phyloP scores from a whole-genome alignment of 2,888 invertebrate genomes.

The Hirudinaria manillensis region DNA sequence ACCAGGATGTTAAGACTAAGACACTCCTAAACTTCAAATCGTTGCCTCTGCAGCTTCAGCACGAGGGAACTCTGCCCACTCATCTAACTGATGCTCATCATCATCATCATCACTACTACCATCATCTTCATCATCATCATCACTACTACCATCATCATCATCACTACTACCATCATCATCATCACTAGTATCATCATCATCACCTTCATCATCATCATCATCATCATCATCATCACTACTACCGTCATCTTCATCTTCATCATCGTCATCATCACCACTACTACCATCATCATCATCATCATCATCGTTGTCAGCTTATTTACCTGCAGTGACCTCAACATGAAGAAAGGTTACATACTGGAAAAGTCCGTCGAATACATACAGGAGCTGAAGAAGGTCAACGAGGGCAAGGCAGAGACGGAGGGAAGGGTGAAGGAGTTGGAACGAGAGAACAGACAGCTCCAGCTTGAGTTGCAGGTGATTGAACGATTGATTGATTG shows the following conservation, averaged over 20 bases:
- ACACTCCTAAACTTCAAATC: too few relatives aligned
- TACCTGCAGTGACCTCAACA: conserved; percentile 21
- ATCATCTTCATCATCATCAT: conserved; percentile 2
- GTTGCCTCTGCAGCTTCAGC: too few relatives aligned
- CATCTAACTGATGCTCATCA: background rate
- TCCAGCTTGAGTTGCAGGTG: conserved; percentile 22
- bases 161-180: background rate
- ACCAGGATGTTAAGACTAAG: too few relatives aligned
- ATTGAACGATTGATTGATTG: background rate
- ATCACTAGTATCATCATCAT: too few relatives aligned
- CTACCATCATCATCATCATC: too few relatives aligned
- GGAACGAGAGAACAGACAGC: conserved; percentile 20
- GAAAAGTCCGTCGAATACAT: conserved; percentile 30
- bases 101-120: background rate
- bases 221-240: too few relatives aligned
- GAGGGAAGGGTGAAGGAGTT: conserved; percentile 23
- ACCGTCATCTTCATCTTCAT: too few relatives aligned
- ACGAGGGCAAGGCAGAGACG: background rate
- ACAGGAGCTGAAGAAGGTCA: conserved; percentile 3
- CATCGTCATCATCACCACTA: background rate
- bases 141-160: conserved; percentile 31
- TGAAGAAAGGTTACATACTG: conserved; percentile 29
- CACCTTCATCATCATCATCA: too few relatives aligned
- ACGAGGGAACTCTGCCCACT: too few relatives aligned
- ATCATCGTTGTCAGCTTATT: too few relatives aligned